Evolutionary conservation across 2,797 vertebrate genomes (phyloP).

Genomic region (Enteromius viviparus): DNA sequence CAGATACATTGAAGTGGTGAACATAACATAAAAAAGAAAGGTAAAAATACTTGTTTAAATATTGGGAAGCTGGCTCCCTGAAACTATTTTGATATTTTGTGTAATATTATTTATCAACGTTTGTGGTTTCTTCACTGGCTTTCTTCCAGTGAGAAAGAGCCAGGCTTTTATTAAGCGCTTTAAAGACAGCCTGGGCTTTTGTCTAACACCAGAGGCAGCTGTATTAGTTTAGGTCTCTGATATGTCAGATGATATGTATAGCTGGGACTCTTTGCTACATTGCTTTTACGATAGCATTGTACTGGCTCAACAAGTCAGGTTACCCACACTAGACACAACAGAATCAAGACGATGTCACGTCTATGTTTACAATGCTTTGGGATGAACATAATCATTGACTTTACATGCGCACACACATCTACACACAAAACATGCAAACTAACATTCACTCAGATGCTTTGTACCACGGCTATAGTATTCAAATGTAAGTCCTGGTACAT

Average conservation of each 20-base stretch:
- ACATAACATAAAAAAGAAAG: conserved; percentile 57
- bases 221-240: conserved; percentile 46
- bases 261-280: conserved; percentile 31
- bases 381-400: conserved; percentile 23
- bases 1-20: conserved; percentile 58
- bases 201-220: conserved; percentile 44
- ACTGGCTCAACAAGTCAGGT: conserved; percentile 22
- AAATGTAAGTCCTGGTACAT: conserved; percentile 53
- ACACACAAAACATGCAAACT: conserved; percentile 29
- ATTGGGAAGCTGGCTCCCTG: conserved; percentile 94
- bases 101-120: conserved; percentile 93
- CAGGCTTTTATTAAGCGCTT: conserved; percentile 67
- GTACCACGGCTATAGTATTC: conserved; percentile 44
- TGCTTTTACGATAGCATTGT: conserved; percentile 18
- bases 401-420: conserved; percentile 19
- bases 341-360: conserved; percentile 25
- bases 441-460: conserved; percentile 32
- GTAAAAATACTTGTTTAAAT: conserved; percentile 67
- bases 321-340: conserved; percentile 29
- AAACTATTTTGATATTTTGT: conserved; percentile 85
- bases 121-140: conserved; percentile 65
- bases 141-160: conserved; percentile 58
- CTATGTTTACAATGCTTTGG: conserved; percentile 45
- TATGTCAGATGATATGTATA: conserved; percentile 32
- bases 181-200: conserved; percentile 48